Evolutionary conservation across 2,113 vertebrate species (phyloP).

Genomic region (Tringa solitaria): DNA sequence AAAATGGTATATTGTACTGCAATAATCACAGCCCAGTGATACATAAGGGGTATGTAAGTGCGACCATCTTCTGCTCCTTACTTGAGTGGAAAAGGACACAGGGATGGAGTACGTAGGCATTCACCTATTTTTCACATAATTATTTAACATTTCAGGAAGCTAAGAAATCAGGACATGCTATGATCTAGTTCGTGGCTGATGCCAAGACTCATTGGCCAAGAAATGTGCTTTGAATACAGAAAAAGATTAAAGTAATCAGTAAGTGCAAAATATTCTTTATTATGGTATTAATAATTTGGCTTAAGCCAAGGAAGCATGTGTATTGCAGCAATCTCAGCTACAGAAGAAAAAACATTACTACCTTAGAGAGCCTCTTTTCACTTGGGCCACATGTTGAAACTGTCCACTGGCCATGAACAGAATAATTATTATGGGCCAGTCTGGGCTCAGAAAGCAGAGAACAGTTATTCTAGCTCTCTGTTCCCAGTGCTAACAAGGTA

Average conservation of each 20-base stretch:
- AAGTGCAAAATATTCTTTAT: neutral
- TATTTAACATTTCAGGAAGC: neutral
- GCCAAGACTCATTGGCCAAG: neutral
- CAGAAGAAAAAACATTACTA: neutral
- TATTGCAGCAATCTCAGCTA: neutral
- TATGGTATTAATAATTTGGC: neutral
- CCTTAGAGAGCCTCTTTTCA: neutral
- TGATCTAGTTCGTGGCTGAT: neutral
- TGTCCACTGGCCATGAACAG: neutral
- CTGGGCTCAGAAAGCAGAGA: neutral
- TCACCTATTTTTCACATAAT: neutral
- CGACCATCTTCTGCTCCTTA: neutral
- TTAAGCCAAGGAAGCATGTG: neutral
- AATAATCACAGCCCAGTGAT: neutral
- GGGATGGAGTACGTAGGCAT: neutral
- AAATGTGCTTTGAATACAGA: neutral
- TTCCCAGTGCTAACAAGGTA: neutral
- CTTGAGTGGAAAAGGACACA: neutral
- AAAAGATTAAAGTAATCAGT: neutral
- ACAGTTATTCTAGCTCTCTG: neutral
- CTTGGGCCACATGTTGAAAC: neutral
- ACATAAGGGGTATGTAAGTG: neutral
- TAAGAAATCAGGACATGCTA: neutral
- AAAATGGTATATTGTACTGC: neutral
- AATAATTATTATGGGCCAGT: neutral